Evolutionary conservation across 1,140 invertebrate genomes (phyloP).

Genomic region (Sipha flava): DNA sequence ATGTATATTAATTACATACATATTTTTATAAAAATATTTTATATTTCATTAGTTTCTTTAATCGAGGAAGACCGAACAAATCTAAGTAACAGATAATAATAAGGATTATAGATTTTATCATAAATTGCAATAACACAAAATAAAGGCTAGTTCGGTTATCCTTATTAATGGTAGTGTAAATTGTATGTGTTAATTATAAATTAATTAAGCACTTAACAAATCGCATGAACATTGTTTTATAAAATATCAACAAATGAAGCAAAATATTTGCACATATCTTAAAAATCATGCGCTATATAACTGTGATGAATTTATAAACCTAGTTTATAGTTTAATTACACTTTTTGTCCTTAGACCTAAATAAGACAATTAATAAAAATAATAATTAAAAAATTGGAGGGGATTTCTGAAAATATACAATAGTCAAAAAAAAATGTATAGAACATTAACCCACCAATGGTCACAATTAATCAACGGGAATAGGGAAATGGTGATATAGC

Average conservation of each 20-base stretch:
- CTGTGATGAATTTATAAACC: background rate
- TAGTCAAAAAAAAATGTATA: slow-evolving; percentile 17
- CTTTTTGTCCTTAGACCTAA: slow-evolving; percentile 16
- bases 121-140: background rate
- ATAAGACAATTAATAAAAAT: background rate
- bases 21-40: slow-evolving; percentile 12
- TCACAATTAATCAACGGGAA: background rate
- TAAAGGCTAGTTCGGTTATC: background rate
- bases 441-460: slow-evolving; percentile 8
- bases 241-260: background rate
- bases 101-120: background rate
- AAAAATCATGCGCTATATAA: background rate
- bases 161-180: background rate
- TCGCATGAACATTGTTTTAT: background rate
- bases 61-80: background rate
- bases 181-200: background rate
- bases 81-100: background rate
- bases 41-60: background rate
- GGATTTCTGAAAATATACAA: slow-evolving; percentile 28
- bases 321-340: slow-evolving; percentile 10
- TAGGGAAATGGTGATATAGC: background rate
- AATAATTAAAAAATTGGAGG: slow-evolving; percentile 17
- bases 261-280: background rate
- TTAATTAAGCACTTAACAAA: background rate
- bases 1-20: background rate